Evolutionary conservation across 2,888 invertebrate genomes (phyloP).

Genomic region (Hydrotaea cyrtoneurina): DNA sequence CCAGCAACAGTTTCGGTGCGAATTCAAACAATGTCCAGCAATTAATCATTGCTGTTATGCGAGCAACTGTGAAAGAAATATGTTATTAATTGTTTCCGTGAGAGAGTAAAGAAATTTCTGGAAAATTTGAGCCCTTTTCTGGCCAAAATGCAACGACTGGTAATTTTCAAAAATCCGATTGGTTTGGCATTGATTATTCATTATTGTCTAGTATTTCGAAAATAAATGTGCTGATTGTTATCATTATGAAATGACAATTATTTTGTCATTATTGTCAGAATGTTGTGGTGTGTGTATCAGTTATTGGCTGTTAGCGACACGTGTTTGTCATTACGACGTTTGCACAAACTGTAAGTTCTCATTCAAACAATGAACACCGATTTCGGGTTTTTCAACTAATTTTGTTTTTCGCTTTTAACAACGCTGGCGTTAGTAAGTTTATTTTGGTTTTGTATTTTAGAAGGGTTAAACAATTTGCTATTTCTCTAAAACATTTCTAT

Average conservation of each 20-base stretch:
- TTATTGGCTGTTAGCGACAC: constrained; percentile 30
- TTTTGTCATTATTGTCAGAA: constrained; percentile 7
- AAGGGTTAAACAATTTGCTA: constrained; percentile 25
- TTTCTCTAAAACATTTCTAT: background rate
- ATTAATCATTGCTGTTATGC: constrained; percentile 56
- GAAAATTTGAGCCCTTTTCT: background rate
- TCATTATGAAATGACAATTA: constrained; percentile 29
- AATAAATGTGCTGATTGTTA: constrained; percentile 12
- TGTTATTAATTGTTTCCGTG: constrained; percentile 3
- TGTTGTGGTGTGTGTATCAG: background rate
- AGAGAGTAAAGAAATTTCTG: background rate
- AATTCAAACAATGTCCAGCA: constrained; percentile 7
- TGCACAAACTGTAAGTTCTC: background rate
- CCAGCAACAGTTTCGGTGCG: background rate
- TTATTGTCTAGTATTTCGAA: background rate
- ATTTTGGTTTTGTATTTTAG: background rate
- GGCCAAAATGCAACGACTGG: no score
- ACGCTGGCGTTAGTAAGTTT: background rate
- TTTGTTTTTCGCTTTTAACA: background rate
- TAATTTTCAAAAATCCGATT: background rate
- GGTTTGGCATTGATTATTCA: no score
- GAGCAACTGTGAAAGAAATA: constrained; percentile 7
- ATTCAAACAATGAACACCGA: background rate
- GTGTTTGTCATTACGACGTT: constrained; percentile 25
- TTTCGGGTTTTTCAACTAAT: background rate